Evolutionary conservation across 1,140 invertebrate species (phyloP).

Genomic region (Drosophila guanche): DNA sequence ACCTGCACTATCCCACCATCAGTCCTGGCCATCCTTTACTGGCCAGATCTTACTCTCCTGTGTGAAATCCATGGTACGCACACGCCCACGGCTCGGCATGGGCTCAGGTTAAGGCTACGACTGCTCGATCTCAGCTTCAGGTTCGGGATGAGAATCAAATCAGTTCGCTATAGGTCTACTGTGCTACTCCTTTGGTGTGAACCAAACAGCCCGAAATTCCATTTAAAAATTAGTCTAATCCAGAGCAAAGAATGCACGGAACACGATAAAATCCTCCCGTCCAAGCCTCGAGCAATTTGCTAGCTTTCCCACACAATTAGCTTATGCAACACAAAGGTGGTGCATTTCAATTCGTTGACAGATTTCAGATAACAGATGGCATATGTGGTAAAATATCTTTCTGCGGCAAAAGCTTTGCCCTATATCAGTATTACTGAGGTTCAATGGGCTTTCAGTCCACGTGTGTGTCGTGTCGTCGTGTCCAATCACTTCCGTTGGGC

Average conservation of each 20-base stretch:
- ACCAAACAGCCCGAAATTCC: constrained; percentile 57
- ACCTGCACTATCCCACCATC: background rate
- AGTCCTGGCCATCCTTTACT: background rate
- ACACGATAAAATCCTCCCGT: no score
- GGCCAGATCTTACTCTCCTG: constrained; percentile 9
- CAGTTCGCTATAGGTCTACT: background rate
- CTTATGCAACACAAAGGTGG: constrained; percentile 51
- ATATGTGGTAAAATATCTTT: no score
- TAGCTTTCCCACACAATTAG: constrained; percentile 36
- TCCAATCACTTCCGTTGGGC: constrained; percentile 35
- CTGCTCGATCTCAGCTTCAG: constrained; percentile 3
- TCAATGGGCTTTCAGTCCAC: background rate
- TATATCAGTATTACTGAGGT: background rate
- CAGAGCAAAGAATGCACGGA: constrained; percentile 13
- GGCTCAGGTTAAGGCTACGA: constrained; percentile 14
- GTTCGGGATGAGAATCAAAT: background rate
- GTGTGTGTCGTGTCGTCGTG: no score
- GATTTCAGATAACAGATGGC: no score
- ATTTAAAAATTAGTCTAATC: constrained; percentile 82
- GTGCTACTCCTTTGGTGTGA: constrained; percentile 41
- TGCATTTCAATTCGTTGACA: background rate
- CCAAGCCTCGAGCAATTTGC: background rate
- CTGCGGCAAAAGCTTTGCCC: no score
- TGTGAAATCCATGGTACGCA: constrained; percentile 63
- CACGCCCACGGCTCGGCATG: constrained; percentile 69